Conservation (phyloP, 2,797 vertebrate species). For the Mallotus villosus region DNA sequence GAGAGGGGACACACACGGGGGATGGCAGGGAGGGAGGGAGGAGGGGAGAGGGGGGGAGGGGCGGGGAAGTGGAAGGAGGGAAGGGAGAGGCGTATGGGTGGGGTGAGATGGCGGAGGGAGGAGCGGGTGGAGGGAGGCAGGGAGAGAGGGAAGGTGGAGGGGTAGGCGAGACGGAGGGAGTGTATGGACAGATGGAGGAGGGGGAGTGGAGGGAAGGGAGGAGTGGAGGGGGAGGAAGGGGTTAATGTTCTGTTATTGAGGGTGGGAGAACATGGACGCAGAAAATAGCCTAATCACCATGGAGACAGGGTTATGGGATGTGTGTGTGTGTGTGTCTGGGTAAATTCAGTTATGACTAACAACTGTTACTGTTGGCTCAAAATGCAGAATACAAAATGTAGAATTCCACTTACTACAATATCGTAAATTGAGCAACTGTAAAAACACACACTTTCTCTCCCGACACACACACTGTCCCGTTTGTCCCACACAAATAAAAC, state of each 20-base stretch:
- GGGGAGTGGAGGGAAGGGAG: conserved; percentile 1
- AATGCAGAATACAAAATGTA: background rate
- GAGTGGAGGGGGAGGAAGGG: conserved; percentile 21
- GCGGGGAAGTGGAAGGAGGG: background rate
- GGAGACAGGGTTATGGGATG: conserved; percentile 15
- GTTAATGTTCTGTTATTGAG: conserved; percentile 24
- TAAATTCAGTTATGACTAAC: background rate
- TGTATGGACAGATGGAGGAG: background rate
- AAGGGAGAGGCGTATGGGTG: background rate
- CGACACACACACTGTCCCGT: background rate
- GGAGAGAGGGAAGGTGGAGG: background rate
- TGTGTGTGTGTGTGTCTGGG: conserved; percentile 20
- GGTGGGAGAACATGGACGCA: conserved; percentile 23
- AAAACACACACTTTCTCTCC: background rate
- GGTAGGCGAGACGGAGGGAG: conserved; percentile 16
- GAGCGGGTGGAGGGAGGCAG: background rate
- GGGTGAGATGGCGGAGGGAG: background rate
- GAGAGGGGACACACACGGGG: background rate
- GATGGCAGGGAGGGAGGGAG: background rate
- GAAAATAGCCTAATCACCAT: conserved; percentile 24
- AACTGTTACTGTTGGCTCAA: background rate
- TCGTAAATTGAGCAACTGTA: background rate
- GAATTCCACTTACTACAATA: background rate
- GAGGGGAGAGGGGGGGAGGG: background rate
- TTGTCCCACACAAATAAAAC: background rate